These are phyloP conservation scores for Acropora yongei DNA, from an alignment of 64 coral and sea anemone species.

Conservation along the genomic window DNA sequence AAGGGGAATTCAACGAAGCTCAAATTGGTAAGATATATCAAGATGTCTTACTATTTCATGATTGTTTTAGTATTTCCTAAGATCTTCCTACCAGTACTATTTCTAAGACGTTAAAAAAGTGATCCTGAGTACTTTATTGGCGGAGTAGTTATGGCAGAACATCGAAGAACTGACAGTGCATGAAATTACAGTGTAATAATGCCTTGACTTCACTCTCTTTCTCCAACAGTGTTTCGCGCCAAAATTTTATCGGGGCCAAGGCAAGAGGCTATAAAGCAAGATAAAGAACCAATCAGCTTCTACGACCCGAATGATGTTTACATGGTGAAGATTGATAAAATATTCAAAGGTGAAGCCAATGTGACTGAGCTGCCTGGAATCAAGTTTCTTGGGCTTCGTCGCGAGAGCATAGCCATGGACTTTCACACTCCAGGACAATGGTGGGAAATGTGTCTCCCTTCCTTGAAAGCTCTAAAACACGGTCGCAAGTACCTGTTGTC, in stretches of 20 bases:
- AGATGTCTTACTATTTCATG: background rate
- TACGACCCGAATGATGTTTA: background rate
- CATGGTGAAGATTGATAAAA: conserved; percentile 11
- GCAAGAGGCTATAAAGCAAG: background rate
- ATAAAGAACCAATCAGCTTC: background rate
- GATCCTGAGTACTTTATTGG: no score
- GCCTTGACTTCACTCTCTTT: background rate
- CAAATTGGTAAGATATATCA: background rate
- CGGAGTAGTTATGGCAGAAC: no score
- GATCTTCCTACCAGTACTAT: no score
- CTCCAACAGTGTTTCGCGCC: background rate
- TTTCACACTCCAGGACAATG: background rate
- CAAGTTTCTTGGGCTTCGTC: background rate
- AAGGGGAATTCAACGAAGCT: background rate
- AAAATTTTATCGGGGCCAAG: background rate
- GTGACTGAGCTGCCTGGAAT: background rate
- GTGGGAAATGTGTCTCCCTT: background rate
- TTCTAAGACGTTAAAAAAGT: no score
- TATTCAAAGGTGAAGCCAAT: conserved; percentile 3
- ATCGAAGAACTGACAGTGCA: no score
- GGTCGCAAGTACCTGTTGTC: background rate
- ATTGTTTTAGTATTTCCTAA: background rate
- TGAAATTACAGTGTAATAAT: background rate
- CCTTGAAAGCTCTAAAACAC: background rate
- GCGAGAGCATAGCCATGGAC: background rate